Evolutionary conservation across 2,888 invertebrate genomes (phyloP).

Genomic region (Lasioglossum malachurum): DNA sequence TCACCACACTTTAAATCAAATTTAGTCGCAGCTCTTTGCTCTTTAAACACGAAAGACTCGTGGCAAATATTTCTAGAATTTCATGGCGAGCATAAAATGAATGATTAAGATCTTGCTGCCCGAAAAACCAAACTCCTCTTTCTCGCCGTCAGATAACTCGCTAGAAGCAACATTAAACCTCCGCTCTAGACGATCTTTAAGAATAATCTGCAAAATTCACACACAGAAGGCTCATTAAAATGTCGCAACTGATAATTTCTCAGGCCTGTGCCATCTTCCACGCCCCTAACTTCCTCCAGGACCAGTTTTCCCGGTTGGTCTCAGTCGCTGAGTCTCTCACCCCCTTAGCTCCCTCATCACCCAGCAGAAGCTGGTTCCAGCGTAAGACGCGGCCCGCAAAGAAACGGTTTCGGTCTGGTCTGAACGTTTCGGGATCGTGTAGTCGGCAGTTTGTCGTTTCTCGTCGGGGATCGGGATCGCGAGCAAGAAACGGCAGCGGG

Average conservation of each 20-base stretch:
- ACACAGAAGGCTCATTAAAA: not conserved
- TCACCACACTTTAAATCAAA: not conserved
- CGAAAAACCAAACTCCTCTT: too few species aligned
- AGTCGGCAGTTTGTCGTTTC: not conserved
- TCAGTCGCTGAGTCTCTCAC: not conserved
- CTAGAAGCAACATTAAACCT: not conserved
- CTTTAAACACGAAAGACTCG: not conserved
- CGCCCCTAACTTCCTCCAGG: not conserved
- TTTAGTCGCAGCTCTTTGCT: not conserved
- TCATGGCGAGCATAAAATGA: not conserved
- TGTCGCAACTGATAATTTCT: not conserved
- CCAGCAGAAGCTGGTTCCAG: not conserved
- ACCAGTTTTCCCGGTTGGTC: not conserved
- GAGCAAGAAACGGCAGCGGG: not conserved
- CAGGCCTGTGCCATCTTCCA: not conserved
- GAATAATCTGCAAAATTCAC: not conserved
- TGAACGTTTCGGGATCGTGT: not conserved
- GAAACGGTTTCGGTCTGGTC: not conserved
- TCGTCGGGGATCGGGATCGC: not conserved
- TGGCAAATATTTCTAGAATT: not conserved
- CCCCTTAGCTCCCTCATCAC: not conserved
- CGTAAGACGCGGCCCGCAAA: not conserved
- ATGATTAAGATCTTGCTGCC: too few species aligned
- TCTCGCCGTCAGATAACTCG: too few species aligned
- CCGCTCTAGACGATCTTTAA: not conserved